These are phyloP conservation scores for Catostomus latipinnis DNA, from an alignment of 2,797 vertebrate genomes.

Conservation along the genomic window DNA sequence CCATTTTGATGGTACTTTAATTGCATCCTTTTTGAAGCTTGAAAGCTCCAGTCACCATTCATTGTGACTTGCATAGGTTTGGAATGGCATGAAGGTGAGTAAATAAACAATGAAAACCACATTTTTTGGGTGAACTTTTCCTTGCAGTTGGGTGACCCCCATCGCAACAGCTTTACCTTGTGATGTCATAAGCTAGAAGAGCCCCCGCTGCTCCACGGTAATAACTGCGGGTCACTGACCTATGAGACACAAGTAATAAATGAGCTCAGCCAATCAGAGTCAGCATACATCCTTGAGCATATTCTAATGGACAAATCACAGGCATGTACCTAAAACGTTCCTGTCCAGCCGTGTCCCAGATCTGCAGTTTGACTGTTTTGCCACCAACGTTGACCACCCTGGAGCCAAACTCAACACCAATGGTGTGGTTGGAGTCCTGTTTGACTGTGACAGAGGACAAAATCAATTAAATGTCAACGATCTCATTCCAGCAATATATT, in stretches of 20 bases:
- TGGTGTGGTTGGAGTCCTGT: constrained; percentile 95
- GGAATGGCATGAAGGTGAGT: no score
- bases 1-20: no score
- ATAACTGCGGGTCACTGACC: constrained; percentile 92
- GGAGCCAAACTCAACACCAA: constrained; percentile 94
- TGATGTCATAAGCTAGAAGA: constrained; percentile 92
- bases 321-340: constrained; percentile 87
- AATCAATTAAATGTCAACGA: no score
- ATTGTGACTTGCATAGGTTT: no score
- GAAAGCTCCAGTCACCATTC: no score
- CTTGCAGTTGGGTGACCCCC: no score
- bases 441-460: constrained; percentile 80
- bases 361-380: constrained; percentile 93
- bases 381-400: constrained; percentile 90
- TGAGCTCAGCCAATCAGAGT: constrained; percentile 1
- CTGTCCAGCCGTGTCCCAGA: constrained; percentile 94
- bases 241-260: constrained; percentile 58
- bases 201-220: constrained; percentile 92
- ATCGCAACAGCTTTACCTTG: constrained; percentile 78
- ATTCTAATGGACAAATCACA: constrained; percentile 19
- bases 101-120: no score
- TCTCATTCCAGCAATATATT: no score
- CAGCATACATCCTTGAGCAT: background rate
- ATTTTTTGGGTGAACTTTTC: no score
- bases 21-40: no score